Evolutionary conservation across 2,888 invertebrate species (phyloP), one percentile per base, ranked within the genome.

Genomic region (Sylvicola fuscatus): DNA sequence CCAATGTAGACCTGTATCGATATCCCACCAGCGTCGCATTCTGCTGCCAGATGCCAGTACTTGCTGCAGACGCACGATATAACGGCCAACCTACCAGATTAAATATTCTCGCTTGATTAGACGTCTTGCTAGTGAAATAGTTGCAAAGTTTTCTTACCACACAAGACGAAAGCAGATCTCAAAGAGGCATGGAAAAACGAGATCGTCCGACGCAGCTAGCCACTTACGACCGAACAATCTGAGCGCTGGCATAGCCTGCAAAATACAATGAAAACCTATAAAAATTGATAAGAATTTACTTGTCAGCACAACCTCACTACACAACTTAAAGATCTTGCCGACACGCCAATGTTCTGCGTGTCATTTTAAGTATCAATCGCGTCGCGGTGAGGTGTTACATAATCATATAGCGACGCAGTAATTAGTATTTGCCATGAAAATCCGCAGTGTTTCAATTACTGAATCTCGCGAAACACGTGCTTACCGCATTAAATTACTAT

Each of bases 141-240:
- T 36, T 14, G 10, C 28, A 33, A 30, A 29, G 27, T 14, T n/a
- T 5, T 53, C 64, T 60, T 56, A 77, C 79, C 79, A 79, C 46
- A 75, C 65, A 46, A 72, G 61, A 52, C 79, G 64, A 49, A 77
- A 70, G 41, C 73, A 65, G 39, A 79, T 68, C 59, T 79, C 79
- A 54, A 79, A 77, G 42, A 78, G 64, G 51, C 79, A 82, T 26
- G 87, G 87, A 56, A 84, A 83, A 32, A 90, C 87, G 50, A 90
- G 76, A 60, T 90, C 90, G 62, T 90, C 90, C 46, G 83, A 81
- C 49, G 81, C 84, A 48, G 86, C 80, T 49, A 81, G 71, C 89
- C 89, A 90, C 61, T 83, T 78, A 53, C 89, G 70, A 50, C 79
- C 80, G 56, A 87, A 83, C 43, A 84, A 72, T 54, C 76, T 72